Percentiles rank a stretch among this genome's conserved stretches.
Evolutionary conservation across 2,113 vertebrate genomes (phyloP).

Genomic region (Leptosomus discolor): DNA sequence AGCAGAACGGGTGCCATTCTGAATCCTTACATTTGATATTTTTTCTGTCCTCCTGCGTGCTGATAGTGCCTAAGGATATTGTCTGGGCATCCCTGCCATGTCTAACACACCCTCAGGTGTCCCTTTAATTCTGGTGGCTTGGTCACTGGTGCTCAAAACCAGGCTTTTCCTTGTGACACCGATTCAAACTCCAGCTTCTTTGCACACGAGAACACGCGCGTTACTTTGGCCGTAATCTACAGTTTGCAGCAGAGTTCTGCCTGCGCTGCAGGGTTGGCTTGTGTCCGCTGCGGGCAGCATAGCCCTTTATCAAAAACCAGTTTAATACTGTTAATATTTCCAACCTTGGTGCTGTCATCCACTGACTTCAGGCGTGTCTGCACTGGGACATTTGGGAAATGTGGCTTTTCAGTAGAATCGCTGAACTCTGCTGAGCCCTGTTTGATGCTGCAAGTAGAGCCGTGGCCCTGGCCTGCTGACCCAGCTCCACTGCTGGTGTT

Average conservation of each 20-base stretch:
- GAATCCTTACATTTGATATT: not conserved
- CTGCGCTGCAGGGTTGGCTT: not conserved
- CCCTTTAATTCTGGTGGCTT: not conserved
- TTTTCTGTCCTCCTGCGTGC: not conserved
- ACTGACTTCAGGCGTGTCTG: not conserved
- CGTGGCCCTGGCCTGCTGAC: not conserved
- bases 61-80: not conserved
- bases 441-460: rapidly evolving
- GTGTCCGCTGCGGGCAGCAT: not conserved
- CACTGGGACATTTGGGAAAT: not conserved
- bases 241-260: not conserved
- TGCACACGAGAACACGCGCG: rapidly evolving
- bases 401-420: not conserved
- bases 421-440: not conserved
- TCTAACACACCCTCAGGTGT: no score
- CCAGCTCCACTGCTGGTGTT: rapidly evolving
- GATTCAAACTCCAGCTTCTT: not conserved
- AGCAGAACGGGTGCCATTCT: not conserved
- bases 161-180: not conserved
- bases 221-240: rapidly evolving
- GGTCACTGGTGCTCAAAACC: not conserved
- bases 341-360: not conserved
- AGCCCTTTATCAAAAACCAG: no score
- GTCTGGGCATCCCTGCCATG: not conserved
- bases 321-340: not conserved